These are phyloP conservation scores for Choreutis nemorana DNA, from an alignment of 2,888 invertebrate species.

Conservation along the genomic window DNA sequence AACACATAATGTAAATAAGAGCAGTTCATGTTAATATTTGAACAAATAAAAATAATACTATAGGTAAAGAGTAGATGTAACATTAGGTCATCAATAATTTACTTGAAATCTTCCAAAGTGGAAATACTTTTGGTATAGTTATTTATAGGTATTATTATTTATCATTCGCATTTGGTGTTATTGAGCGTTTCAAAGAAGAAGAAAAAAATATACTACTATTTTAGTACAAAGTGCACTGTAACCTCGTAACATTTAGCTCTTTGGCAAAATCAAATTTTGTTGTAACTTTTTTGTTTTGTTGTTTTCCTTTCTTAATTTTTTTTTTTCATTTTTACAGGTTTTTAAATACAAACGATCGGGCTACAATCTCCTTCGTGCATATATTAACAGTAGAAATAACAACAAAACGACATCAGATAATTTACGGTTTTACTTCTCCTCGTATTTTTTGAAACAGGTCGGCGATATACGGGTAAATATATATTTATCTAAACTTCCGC, in stretches of 20 bases:
- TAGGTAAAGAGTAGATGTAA: too few relatives aligned
- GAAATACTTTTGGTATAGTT: too few relatives aligned
- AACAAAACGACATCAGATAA: conserved; percentile 27
- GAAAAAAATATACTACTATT: too few relatives aligned
- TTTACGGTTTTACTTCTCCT: conserved; percentile 49
- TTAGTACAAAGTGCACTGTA: background rate
- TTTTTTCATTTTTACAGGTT: conserved; percentile 27
- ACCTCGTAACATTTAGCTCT: background rate
- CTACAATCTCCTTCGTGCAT: conserved; percentile 35
- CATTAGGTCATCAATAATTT: too few relatives aligned
- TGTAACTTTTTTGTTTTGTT: background rate
- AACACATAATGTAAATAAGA: too few relatives aligned
- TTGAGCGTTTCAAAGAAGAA: too few relatives aligned
- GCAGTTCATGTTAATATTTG: too few relatives aligned
- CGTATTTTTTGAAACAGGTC: conserved; percentile 49
- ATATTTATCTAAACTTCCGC: background rate
- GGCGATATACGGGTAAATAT: conserved; percentile 46
- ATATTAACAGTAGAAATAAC: conserved; percentile 26
- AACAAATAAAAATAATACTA: too few relatives aligned
- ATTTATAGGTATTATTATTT: too few relatives aligned
- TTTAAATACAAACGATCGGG: conserved; percentile 50
- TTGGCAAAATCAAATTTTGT: background rate
- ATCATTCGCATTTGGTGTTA: too few relatives aligned
- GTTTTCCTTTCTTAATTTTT: conserved; percentile 10
- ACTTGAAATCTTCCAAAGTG: too few relatives aligned